Evolutionary conservation across 2,113 vertebrate genomes (phyloP).

Genomic region (Campylorhamphus procurvoides): DNA sequence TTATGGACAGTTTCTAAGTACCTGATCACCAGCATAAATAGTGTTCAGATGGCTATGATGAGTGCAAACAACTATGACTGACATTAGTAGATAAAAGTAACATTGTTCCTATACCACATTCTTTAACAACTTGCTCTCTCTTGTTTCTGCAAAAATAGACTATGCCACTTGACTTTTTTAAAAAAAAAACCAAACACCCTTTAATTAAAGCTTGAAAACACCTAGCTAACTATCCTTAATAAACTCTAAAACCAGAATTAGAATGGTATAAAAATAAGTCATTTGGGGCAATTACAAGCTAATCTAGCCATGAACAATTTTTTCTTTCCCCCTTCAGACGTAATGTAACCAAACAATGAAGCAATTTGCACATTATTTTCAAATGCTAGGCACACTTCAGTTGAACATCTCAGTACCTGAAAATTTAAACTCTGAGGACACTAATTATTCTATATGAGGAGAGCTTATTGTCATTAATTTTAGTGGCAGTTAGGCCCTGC

Average conservation of each 20-base stretch:
- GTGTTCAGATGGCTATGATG: neutral
- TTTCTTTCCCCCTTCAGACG: slow-evolving; percentile 41
- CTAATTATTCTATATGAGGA: slow-evolving; percentile 1
- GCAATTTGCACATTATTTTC: slow-evolving; percentile 36
- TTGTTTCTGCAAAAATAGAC: slow-evolving; percentile 47
- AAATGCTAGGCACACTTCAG: slow-evolving; percentile 30
- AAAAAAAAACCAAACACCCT: neutral
- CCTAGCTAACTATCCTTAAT: slow-evolving; percentile 14
- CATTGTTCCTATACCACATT: neutral
- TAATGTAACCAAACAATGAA: slow-evolving; percentile 61
- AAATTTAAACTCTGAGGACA: slow-evolving; percentile 23
- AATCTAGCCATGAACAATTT: slow-evolving; percentile 31
- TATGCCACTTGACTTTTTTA: neutral
- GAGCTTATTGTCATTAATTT: neutral
- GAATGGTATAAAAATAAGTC: slow-evolving; percentile 56
- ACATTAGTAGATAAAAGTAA: neutral
- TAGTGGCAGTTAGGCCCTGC: neutral
- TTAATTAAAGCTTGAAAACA: slow-evolving; percentile 55
- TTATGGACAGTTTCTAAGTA: neutral
- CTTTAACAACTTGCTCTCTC: neutral
- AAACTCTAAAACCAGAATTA: slow-evolving; percentile 65
- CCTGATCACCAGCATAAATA: neutral
- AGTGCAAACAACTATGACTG: neutral
- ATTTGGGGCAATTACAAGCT: slow-evolving; percentile 55
- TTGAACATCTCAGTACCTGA: slow-evolving; percentile 22